A percentile compares a stretch with the other conserved stretches of the same genome.
phyloP scores from a whole-genome alignment of 2,888 invertebrate species.

The Cephalotes varians region DNA sequence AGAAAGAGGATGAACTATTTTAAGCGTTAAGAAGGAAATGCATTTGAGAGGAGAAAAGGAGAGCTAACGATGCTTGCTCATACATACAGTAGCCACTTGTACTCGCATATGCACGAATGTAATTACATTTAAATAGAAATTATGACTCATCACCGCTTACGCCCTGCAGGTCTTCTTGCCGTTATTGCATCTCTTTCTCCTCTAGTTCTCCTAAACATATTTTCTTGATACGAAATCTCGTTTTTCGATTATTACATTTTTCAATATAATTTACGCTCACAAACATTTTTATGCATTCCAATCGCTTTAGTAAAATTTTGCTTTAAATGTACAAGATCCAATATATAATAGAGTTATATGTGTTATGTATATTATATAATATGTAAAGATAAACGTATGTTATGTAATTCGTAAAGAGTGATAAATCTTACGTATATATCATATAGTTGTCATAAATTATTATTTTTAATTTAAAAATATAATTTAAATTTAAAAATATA shows the following conservation, averaged over 20 bases:
- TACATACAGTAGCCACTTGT: constrained; percentile 17
- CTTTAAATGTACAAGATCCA: background rate
- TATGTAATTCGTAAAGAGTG: too few species aligned
- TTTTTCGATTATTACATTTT: background rate
- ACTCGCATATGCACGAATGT: background rate
- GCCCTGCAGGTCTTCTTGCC: background rate
- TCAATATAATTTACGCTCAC: too few species aligned
- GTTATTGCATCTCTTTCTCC: background rate
- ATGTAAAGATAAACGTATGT: too few species aligned
- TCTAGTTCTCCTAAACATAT: background rate
- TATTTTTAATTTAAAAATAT: too few species aligned
- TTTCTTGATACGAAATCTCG: background rate
- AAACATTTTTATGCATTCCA: background rate
- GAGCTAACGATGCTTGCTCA: background rate
- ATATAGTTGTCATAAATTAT: too few species aligned
- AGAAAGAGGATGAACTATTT: constrained; percentile 18
- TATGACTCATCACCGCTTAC: background rate
- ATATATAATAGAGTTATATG: background rate
- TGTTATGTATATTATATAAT: background rate
- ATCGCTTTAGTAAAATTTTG: background rate
- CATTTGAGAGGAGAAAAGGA: background rate
- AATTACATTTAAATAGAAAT: constrained; percentile 51
- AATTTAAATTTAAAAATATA: too few species aligned
- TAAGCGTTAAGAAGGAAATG: constrained; percentile 32
- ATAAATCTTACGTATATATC: too few species aligned